phyloP scores from a whole-genome alignment of 2,888 invertebrate genomes.

The Drosophila ezoana region DNA sequence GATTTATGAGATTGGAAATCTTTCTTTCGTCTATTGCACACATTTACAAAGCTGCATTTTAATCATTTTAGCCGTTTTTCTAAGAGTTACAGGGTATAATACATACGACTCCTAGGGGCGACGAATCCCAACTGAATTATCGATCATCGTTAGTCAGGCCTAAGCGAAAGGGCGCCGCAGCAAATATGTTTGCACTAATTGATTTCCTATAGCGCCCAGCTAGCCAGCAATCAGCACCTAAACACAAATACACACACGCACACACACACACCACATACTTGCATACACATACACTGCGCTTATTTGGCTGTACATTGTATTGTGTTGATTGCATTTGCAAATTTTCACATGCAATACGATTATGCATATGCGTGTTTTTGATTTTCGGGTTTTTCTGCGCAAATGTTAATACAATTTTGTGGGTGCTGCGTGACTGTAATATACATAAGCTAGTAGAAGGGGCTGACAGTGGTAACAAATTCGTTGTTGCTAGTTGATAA shows the following conservation, averaged over 20 bases:
- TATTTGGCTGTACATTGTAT: constrained; percentile 25
- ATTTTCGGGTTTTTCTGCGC: constrained; percentile 29
- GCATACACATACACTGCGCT: background rate
- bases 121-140: constrained; percentile 48
- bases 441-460: constrained; percentile 1
- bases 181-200: constrained; percentile 67
- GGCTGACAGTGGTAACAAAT: constrained; percentile 30
- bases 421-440: background rate
- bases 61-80: background rate
- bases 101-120: constrained; percentile 8
- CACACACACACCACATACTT: constrained; percentile 5
- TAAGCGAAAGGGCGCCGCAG: constrained; percentile 31
- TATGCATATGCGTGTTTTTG: constrained; percentile 57
- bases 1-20: too few species aligned
- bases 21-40: background rate
- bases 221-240: constrained; percentile 30
- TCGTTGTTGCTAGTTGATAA: constrained; percentile 53
- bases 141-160: constrained; percentile 61
- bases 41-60: background rate
- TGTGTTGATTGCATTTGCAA: constrained; percentile 69
- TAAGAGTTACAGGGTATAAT: constrained; percentile 7
- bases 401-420: constrained; percentile 33
- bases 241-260: constrained; percentile 5
- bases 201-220: constrained; percentile 52
- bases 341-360: constrained; percentile 64